Conservation (phyloP, 2,797 vertebrate genomes). For the Channallabes apus region DNA sequence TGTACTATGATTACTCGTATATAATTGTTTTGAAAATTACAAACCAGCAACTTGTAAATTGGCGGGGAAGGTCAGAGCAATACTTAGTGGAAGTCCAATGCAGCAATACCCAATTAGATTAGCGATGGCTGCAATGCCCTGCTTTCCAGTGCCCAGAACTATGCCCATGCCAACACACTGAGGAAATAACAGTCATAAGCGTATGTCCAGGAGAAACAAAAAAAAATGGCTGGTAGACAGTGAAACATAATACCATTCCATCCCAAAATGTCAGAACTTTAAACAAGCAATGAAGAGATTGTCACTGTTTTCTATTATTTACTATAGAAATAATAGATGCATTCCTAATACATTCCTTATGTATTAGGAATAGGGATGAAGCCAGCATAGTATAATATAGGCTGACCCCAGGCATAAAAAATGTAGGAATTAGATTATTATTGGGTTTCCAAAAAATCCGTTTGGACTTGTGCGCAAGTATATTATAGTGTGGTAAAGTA, state of each 20-base stretch:
- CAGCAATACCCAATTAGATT: constrained; percentile 86
- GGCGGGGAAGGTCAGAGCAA: constrained; percentile 83
- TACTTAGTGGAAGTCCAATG: constrained; percentile 80
- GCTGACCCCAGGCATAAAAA: too few relatives aligned
- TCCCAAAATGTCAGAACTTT: neutral
- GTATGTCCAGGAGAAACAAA: constrained; percentile 1
- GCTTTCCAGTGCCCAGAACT: constrained; percentile 85
- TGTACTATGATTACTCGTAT: neutral
- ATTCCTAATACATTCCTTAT: too few relatives aligned
- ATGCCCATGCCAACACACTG: constrained; percentile 84
- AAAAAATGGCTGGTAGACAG: neutral
- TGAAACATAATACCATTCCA: neutral
- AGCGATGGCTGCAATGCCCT: constrained; percentile 87
- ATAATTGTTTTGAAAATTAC: constrained; percentile 10
- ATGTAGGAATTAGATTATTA: neutral
- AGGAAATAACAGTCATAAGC: constrained; percentile 1
- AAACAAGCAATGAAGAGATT: neutral
- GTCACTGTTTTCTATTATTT: neutral
- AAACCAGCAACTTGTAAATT: constrained; percentile 82
- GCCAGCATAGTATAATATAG: neutral
- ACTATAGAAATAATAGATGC: too few relatives aligned
- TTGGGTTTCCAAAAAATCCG: neutral
- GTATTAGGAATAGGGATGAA: neutral
- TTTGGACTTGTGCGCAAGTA: neutral
- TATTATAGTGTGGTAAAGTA: neutral